Percentiles rank a stretch among this genome's conserved stretches.
phyloP scores from a whole-genome alignment of 2,888 invertebrate genomes.

The Stomorhina lunata region DNA sequence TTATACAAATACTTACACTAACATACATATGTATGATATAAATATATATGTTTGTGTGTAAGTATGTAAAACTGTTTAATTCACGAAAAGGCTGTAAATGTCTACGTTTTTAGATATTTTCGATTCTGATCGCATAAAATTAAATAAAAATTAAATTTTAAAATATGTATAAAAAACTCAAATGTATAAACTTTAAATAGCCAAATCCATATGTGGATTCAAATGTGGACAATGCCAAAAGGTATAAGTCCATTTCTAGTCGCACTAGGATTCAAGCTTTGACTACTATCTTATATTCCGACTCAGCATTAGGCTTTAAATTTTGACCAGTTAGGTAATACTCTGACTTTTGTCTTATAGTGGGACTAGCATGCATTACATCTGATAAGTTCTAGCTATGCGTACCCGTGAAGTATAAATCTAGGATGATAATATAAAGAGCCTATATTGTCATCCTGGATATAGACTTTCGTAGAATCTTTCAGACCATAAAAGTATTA shows the following conservation, averaged over 20 bases:
- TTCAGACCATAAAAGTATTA: too few species aligned
- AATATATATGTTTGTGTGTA: not conserved
- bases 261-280: too few species aligned
- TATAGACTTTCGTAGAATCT: too few species aligned
- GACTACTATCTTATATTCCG: too few species aligned
- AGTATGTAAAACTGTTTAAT: not conserved
- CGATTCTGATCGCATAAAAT: conserved; percentile 53
- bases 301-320: too few species aligned
- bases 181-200: not conserved
- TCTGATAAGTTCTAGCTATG: too few species aligned
- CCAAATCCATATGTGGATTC: not conserved
- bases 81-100: conserved; percentile 48
- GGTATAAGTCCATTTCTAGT: not conserved
- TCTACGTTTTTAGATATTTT: conserved; percentile 41
- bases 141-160: conserved; percentile 49
- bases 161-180: not conserved
- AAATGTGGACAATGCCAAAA: not conserved
- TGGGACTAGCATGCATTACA: too few species aligned
- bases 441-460: too few species aligned
- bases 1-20: not conserved
- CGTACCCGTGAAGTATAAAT: too few species aligned
- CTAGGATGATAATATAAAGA: too few species aligned
- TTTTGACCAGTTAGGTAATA: too few species aligned
- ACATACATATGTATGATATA: not conserved
- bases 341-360: too few species aligned